Conservation (phyloP, 2,797 vertebrate genomes). For the Alosa sapidissima region DNA sequence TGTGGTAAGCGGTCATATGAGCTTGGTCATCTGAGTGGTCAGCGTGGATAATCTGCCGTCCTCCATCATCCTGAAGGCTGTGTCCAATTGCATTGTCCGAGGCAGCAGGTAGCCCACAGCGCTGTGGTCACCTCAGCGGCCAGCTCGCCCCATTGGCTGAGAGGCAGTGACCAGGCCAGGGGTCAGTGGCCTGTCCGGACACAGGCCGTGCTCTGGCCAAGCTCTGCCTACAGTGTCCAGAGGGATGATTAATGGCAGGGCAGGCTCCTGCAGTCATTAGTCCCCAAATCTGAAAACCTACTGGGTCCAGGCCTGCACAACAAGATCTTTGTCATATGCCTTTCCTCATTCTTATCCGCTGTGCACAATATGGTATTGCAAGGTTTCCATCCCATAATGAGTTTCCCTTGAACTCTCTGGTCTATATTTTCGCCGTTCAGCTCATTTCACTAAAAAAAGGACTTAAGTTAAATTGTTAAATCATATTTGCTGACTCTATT, state of each 20-base stretch:
- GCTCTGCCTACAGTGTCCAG: slow-evolving; percentile 61
- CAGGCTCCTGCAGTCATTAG: slow-evolving; percentile 54
- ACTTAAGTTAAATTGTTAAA: slow-evolving; percentile 47
- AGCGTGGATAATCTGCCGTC: slow-evolving; percentile 78
- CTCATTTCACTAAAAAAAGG: slow-evolving; percentile 51
- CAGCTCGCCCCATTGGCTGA: slow-evolving; percentile 73
- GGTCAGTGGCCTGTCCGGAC: slow-evolving; percentile 83
- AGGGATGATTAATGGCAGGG: slow-evolving; percentile 76
- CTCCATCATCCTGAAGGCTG: slow-evolving; percentile 90
- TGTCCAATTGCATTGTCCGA: slow-evolving; percentile 88
- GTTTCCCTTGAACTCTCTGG: slow-evolving; percentile 30
- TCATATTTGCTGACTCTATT: background rate
- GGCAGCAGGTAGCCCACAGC: slow-evolving; percentile 94
- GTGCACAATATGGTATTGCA: slow-evolving; percentile 35
- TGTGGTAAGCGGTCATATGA: slow-evolving; percentile 45
- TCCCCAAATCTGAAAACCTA: background rate
- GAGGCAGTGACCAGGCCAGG: slow-evolving; percentile 78
- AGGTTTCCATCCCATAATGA: slow-evolving; percentile 31
- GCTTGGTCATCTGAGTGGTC: slow-evolving; percentile 67
- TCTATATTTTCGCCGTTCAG: background rate
- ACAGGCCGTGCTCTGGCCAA: slow-evolving; percentile 79
- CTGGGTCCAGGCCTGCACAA: slow-evolving; percentile 12
- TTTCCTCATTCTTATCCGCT: slow-evolving; percentile 16
- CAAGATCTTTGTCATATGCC: slow-evolving; percentile 46
- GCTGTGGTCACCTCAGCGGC: slow-evolving; percentile 71